Evolutionary conservation across 2,888 invertebrate species (phyloP).

Genomic region (Opisthograptis luteolata): DNA sequence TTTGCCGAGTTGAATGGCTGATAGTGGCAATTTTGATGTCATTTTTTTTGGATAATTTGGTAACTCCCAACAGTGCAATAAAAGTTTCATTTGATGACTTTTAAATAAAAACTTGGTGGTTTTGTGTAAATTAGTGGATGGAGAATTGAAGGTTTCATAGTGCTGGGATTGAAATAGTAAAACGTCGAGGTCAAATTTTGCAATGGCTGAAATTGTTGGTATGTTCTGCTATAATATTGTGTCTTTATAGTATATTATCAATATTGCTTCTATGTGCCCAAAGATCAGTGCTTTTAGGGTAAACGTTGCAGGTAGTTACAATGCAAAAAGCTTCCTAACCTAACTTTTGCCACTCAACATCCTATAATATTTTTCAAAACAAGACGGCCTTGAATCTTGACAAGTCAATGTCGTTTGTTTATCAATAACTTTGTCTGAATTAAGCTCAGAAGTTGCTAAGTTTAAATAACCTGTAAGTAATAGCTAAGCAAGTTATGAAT

Average conservation of each 20-base stretch:
- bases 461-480: no score
- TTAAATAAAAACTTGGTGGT: slow-evolving; percentile 22
- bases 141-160: slow-evolving; percentile 30
- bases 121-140: slow-evolving; percentile 27
- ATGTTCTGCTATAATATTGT: slow-evolving; percentile 29
- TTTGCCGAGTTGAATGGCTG: slow-evolving; percentile 71
- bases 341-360: slow-evolving; percentile 62
- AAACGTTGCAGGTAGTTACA: no score
- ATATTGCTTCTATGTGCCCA: background rate
- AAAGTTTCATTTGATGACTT: slow-evolving; percentile 38
- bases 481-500: no score
- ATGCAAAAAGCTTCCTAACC: slow-evolving; percentile 56
- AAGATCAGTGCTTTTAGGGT: background rate
- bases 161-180: slow-evolving; percentile 44
- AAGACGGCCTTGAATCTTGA: slow-evolving; percentile 81
- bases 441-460: background rate
- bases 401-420: slow-evolving; percentile 77
- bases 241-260: slow-evolving; percentile 7
- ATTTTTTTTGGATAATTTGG: slow-evolving; percentile 54
- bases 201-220: slow-evolving; percentile 53
- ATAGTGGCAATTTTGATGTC: slow-evolving; percentile 58
- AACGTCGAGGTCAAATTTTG: slow-evolving; percentile 55
- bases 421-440: slow-evolving; percentile 58
- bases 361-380: no score
- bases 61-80: slow-evolving; percentile 34